Evolutionary conservation across 2,797 vertebrate species (phyloP), one percentile per base, ranked within the genome.

Genomic region (Threskiornis aethiopicus): DNA sequence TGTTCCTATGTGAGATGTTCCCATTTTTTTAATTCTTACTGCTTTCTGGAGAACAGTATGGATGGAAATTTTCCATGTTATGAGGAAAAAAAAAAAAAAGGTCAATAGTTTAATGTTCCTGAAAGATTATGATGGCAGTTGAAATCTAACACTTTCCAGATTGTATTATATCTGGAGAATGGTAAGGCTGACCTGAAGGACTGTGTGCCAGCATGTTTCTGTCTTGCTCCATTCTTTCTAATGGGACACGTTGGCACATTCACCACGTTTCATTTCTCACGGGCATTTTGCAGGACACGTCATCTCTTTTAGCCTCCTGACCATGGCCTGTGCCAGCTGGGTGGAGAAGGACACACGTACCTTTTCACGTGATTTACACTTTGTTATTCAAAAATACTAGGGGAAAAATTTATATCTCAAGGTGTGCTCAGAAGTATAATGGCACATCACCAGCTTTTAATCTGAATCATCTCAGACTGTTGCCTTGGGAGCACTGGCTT

Each of bases 161-260:
- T 76, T 11, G 3, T 70, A 18, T 58, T 49, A 10, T 71, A 22
- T 49, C 44, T 59, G 37, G 31, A 78, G 42, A 72, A 39, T 0
- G 0, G 46, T 41, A 44, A 55, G 14, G 65, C n/a, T 84, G 81
- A 84, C 57, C 70, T 69, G 35, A 72, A 69, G 59, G 37, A 18
- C 46, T 61, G 20, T 6, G 44, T 75, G 37, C 31, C 44, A 57
- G 28, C 42, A 22, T 2, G 14, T 84, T 77, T 80, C 25, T 1
- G 1, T 49, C 55, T 77, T 42, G 35, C 64, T 76, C 39, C 19
- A 0, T 62, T 72, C 41, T 52, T 61, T 70, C 51, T 79, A 31
- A 29, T 10, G 47, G 62, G 33, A 8, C 1, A 0, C 0, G 0
- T 49, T 81, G 65, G 22, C n/a, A 64, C 3, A 0, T 67, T 94